Percentiles rank a stretch among this genome's conserved stretches.
Evolutionary conservation across 1,140 invertebrate species (phyloP).

Genomic region (Mya arenaria): DNA sequence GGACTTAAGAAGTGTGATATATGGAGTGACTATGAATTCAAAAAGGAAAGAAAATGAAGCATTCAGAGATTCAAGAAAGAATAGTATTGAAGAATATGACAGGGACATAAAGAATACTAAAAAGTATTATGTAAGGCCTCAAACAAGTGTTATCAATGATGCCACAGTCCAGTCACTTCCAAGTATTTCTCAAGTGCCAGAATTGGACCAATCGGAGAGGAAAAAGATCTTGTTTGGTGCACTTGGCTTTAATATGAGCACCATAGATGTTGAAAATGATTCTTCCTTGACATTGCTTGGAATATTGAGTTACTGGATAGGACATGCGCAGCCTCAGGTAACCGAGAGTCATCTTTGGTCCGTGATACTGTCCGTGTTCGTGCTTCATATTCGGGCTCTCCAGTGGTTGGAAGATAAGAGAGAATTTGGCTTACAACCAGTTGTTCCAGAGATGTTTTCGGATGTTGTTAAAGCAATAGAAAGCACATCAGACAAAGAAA

Average conservation of each 20-base stretch:
- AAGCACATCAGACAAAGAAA: slow-evolving; percentile 4
- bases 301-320: slow-evolving; percentile 86
- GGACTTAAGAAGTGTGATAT: slow-evolving; percentile 86
- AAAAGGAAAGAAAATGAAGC: too few relatives aligned
- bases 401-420: slow-evolving; percentile 37
- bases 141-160: not conserved
- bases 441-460: not conserved
- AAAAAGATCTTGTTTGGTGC: slow-evolving; percentile 62
- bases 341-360: slow-evolving; percentile 62
- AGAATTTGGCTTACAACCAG: not conserved
- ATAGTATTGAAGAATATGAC: slow-evolving; percentile 76
- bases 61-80: slow-evolving; percentile 59
- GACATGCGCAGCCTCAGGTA: slow-evolving; percentile 77
- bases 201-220: slow-evolving; percentile 39
- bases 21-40: slow-evolving; percentile 85
- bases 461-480: not conserved
- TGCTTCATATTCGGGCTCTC: slow-evolving; percentile 61
- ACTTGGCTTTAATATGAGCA: slow-evolving; percentile 50
- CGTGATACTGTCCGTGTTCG: slow-evolving; percentile 67
- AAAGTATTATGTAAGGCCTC: slow-evolving; percentile 70
- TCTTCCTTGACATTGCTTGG: slow-evolving; percentile 84
- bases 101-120: slow-evolving; percentile 70
- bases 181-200: slow-evolving; percentile 60
- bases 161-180: slow-evolving; percentile 50
- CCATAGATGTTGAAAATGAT: slow-evolving; percentile 44